Base-by-base conservation (phyloP, 53 echinoderm and acorn worm species). In the Arbacia lixula region DNA sequence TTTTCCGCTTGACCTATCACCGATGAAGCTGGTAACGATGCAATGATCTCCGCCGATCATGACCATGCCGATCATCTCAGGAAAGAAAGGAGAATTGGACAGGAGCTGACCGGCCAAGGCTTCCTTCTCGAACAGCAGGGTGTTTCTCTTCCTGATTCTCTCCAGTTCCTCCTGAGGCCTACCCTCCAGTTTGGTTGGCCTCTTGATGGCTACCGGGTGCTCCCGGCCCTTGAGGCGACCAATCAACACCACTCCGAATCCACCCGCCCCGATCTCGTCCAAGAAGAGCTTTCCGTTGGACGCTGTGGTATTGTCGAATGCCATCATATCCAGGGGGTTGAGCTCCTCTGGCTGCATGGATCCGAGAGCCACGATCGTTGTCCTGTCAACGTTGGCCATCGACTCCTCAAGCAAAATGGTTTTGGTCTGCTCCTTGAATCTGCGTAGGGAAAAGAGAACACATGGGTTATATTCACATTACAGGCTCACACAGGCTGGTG, bases 11-110 rank as follows among this genome's bases (percentile, higher is more conserved):
- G 30, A 30, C 54, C 36, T 75, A 16, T 75, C 75, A 5, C 75
- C 75, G 55, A 75, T 75, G 54, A 75, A 75, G 19, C 53, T 54
- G 1, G 54, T 75, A 19, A 74, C 54, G 30, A 51, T 49, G 36
- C 74, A 74, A 1, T 16, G 51, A 6, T 74, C 74, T 31, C 29
- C 74, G 17, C 9, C 21, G 27, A 51, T 52, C 36, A n/a, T 31
- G 31, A 74, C 36, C 28, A 19, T 53, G 5, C 74, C 74, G 5
- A 74, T 2, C 16, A 74, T 30, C 2, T 36, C 3, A 22, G 74
- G 74, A 12, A 74, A 74, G 74, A 52, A 74, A 5, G 74, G 34
- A 16, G 74, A 74, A 3, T 6, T 16, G 32, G 74, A 72, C 50
- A 72, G 27, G 16, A 72, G 27, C 43, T 27, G 50, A 51, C 33